These are phyloP conservation scores for Nemotelus pantherinus DNA, from an alignment of 2,888 invertebrate genomes.

Conservation along the genomic window DNA sequence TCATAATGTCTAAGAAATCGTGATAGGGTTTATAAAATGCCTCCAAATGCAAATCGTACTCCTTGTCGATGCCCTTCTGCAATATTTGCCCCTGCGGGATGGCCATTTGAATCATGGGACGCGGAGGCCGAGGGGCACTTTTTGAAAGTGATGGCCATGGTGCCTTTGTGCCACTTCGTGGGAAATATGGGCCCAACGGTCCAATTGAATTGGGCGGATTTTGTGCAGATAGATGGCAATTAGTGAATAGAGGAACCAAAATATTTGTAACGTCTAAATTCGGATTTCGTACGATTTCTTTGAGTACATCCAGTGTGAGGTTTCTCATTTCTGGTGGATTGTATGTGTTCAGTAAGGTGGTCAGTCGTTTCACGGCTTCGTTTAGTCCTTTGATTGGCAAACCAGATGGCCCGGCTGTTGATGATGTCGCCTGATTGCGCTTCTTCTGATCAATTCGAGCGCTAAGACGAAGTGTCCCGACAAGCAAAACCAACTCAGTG, in stretches of 20 bases:
- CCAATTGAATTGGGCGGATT: constrained; percentile 74
- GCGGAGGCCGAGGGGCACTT: constrained; percentile 76
- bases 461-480: constrained; percentile 76
- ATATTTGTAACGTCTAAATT: constrained; percentile 71
- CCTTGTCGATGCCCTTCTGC: constrained; percentile 75
- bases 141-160: constrained; percentile 69
- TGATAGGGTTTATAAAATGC: constrained; percentile 90
- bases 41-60: constrained; percentile 78
- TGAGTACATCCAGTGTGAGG: constrained; percentile 75
- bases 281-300: constrained; percentile 63
- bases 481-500: constrained; percentile 77
- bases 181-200: constrained; percentile 81
- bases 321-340: constrained; percentile 86
- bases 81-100: constrained; percentile 78
- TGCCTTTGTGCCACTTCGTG: constrained; percentile 71
- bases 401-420: constrained; percentile 47
- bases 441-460: constrained; percentile 62
- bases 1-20: constrained; percentile 83
- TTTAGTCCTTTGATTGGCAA: constrained; percentile 81
- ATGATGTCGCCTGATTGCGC: constrained; percentile 56
- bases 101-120: constrained; percentile 86
- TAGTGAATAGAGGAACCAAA: constrained; percentile 84
- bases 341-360: constrained; percentile 88
- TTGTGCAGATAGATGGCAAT: constrained; percentile 83
- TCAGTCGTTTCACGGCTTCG: constrained; percentile 85